These are phyloP conservation scores for Budorcas taxicolor DNA, from an alignment of 2,113 vertebrate genomes.

Conservation along the genomic window DNA sequence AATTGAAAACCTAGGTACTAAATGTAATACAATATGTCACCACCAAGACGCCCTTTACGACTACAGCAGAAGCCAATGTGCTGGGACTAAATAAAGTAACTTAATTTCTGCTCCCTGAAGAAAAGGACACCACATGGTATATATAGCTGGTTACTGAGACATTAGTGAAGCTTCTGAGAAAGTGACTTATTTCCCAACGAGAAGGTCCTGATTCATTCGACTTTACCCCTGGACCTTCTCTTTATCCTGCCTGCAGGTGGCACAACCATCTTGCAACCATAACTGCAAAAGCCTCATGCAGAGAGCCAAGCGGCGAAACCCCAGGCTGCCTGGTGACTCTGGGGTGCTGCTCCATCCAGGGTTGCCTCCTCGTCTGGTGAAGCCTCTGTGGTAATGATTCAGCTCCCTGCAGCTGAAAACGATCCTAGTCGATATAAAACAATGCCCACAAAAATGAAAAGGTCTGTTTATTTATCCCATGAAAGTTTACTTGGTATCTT, in stretches of 20 bases:
- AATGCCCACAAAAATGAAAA: background rate
- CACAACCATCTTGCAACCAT: background rate
- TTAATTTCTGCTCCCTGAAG: background rate
- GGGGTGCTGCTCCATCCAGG: rapidly evolving
- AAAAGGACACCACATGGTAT: background rate
- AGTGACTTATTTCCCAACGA: background rate
- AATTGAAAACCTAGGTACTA: background rate
- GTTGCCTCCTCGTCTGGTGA: background rate
- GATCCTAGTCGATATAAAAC: background rate
- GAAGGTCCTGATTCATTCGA: background rate
- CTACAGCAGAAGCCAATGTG: background rate
- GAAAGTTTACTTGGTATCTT: background rate
- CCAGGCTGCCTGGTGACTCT: background rate
- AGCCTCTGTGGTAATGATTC: background rate
- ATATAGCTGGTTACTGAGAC: background rate
- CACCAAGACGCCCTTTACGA: background rate
- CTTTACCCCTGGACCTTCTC: background rate
- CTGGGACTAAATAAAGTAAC: background rate
- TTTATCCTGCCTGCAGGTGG: background rate
- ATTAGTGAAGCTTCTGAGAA: background rate
- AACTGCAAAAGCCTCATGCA: background rate
- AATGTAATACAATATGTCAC: background rate
- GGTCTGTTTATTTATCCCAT: background rate
- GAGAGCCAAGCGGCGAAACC: background rate
- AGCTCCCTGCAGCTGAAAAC: background rate